Evolutionary conservation across 2,888 invertebrate species (phyloP), one percentile per base, ranked within the genome.

Genomic region (Drosophila pseudotalamancana): DNA sequence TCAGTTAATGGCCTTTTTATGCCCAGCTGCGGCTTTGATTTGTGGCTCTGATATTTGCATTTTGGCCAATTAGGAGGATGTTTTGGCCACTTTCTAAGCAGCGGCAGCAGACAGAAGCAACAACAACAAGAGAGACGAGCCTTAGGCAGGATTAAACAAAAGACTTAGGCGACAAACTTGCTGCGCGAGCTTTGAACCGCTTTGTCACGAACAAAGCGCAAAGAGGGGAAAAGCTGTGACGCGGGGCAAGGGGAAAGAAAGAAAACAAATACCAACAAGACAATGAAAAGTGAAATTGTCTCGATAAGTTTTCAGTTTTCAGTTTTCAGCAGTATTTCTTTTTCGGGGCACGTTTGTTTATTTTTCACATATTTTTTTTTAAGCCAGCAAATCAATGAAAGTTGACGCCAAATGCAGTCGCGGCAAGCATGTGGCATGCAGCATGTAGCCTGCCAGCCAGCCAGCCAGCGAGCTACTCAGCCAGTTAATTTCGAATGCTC

Each of bases 271-370:
- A 3, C 8, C 51, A 63, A 43, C 71, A 48, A 72, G 50, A 75
- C 78, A 80, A 80, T 84, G 74, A 77, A 80, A 80, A 80, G 79
- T 83, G 79, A 80, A 80, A 80, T 83, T 84, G 77, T 71, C 76
- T 67, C 78, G 78, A 77, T 77, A 54, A 63, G 50, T 75, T 74
- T 81, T 74, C 69, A 66, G 50, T 75, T 74, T 81, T 74, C 69
- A 66, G 72, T 65, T 70, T 70, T 67, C 53, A 67, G 60, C 48
- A 34, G 42, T 57, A 49, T 57, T 64, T 35, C 70, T 61, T 66
- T 64, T 71, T 56, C 53, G 48, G 60, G 57, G 75, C 82, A 68
- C 76, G 65, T 81, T 70, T 56, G 56, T 56, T 71, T 64, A 43
- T 55, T 72, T 73, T 75, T 60, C 63, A 59, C 62, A 70, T 54